Evolutionary conservation across 1,140 invertebrate species (phyloP), one percentile per base, ranked within the genome.

Genomic region (Nephila pilipes): DNA sequence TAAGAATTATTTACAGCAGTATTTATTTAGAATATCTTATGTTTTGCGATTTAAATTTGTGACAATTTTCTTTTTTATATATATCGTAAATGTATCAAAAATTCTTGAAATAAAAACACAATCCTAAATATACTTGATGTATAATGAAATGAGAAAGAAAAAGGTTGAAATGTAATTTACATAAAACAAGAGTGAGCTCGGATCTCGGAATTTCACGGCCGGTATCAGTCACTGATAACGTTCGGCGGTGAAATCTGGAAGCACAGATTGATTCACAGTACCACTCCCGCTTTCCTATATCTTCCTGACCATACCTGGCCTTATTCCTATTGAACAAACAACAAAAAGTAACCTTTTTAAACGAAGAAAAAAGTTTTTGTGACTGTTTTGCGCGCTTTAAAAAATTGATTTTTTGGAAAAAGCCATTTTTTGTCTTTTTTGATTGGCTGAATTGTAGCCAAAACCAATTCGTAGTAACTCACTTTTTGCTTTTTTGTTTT

Each of bases 401-500:
- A 65, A 75, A 46, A 92, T 54, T 55, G 18, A 57, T 85, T 91
- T 92, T 92, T 92, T 69, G 80, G 55, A 90, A 60, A 90, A 46
- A 90, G 90, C 88, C 90, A 92, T 92, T 92, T 90, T 93, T 93
- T 88, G 85, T 75, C 69, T 80, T 93, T 92, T 93, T 93, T 93
- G 92, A 88, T 93, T 88, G 92, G 85, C 92, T 93, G 91, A 38
- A 36, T 20, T 93, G 54, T 54, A 93, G 91, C 91, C 91, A 93
- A 75, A 79, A 36, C 85, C 57, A 93, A 54, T 80, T 36, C 87
- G 79, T 93, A 93, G 92, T 89, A 29, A 93, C 92, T 88, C 83
- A 93, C 85, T 93, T 93, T 93, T 88, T 93, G 92, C 92, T 89
- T 93, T 93, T 92, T 92, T 85, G 32, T 25, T 93, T 93, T 93